Evolutionary conservation across 2,113 vertebrate genomes (phyloP).

Genomic region (Passer domesticus): DNA sequence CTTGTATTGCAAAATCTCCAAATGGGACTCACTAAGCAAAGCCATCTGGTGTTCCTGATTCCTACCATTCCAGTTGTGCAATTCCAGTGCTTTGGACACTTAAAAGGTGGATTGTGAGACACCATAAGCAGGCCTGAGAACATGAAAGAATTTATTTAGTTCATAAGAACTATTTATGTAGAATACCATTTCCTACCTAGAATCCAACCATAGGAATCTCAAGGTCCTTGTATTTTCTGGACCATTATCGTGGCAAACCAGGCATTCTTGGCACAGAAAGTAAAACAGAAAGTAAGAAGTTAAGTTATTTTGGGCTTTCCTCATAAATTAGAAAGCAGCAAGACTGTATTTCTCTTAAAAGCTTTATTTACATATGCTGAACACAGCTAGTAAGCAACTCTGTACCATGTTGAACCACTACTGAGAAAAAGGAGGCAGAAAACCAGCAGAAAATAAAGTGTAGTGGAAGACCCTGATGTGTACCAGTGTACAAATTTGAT

Average conservation of each 20-base stretch:
- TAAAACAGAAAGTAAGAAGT: background rate
- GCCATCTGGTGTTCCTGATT: background rate
- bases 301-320: background rate
- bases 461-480: background rate
- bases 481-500: background rate
- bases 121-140: background rate
- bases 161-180: background rate
- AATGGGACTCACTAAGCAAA: background rate
- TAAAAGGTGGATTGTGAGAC: background rate
- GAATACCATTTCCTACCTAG: background rate
- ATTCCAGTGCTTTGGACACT: background rate
- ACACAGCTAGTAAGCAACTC: background rate
- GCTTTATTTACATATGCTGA: background rate
- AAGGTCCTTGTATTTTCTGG: background rate
- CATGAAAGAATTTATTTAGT: background rate
- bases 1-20: background rate
- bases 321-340: background rate
- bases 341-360: background rate
- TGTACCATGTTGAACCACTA: accelerated
- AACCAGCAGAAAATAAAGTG: background rate
- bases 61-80: background rate
- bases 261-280: background rate
- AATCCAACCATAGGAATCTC: background rate
- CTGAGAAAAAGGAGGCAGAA: background rate
- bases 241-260: accelerated